Evolutionary conservation across 2,888 invertebrate species (phyloP).

Genomic region (Euzophera pinguis): DNA sequence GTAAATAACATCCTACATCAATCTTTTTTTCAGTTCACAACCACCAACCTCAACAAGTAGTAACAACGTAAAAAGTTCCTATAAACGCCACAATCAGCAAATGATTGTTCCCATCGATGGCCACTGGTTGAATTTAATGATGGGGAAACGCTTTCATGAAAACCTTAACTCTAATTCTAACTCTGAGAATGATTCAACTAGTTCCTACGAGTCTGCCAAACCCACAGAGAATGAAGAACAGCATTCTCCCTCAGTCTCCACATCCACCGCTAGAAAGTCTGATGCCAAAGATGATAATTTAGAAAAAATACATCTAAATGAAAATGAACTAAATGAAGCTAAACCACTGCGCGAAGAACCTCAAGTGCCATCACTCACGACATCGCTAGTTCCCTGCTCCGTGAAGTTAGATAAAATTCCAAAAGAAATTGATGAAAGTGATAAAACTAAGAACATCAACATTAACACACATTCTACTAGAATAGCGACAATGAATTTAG

Average conservation of each 20-base stretch:
- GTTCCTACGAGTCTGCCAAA: conserved; percentile 72
- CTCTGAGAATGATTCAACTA: conserved; percentile 76
- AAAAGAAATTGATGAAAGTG: conserved; percentile 58
- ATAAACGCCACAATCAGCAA: conserved; percentile 58
- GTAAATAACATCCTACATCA: background rate
- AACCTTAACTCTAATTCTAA: conserved; percentile 70
- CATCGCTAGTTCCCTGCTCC: conserved; percentile 52
- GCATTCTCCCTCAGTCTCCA: conserved; percentile 79
- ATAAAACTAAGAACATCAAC: conserved; percentile 42
- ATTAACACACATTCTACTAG: conserved; percentile 60
- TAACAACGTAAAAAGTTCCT: conserved; percentile 73
- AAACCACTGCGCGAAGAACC: conserved; percentile 49
- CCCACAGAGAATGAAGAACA: conserved; percentile 74
- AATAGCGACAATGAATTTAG: conserved; percentile 75
- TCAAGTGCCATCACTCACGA: conserved; percentile 54
- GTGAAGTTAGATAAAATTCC: conserved; percentile 66
- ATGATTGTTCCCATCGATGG: conserved; percentile 79
- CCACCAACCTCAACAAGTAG: conserved; percentile 56
- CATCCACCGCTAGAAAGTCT: conserved; percentile 54
- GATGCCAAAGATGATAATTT: conserved; percentile 69
- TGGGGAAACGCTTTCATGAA: conserved; percentile 80
- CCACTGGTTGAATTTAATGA: conserved; percentile 81
- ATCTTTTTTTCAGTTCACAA: conserved; percentile 57
- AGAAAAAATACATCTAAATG: conserved; percentile 50
- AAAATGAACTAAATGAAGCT: conserved; percentile 48